A percentile compares a stretch with the other conserved stretches of the same genome.
Evolutionary conservation across 2,888 invertebrate species (phyloP).

Genomic region (Ceramica pisi): DNA sequence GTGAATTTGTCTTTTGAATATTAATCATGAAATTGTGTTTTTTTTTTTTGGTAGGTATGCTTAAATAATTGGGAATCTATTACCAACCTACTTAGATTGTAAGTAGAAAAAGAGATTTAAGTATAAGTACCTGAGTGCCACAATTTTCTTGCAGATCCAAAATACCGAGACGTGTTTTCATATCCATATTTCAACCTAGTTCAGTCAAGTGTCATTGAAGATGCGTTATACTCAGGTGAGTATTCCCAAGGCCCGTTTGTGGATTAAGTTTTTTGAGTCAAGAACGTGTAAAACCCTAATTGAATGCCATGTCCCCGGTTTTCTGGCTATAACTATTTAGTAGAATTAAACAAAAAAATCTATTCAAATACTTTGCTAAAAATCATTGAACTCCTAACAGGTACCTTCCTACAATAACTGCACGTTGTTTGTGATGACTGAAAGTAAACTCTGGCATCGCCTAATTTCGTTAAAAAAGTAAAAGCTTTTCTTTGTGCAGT

Average conservation of each 20-base stretch:
- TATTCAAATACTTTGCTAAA: neutral
- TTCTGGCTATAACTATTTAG: too few relatives aligned
- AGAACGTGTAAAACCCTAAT: neutral
- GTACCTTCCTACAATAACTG: conserved; percentile 1
- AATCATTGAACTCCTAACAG: neutral
- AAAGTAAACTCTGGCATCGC: neutral
- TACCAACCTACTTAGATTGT: too few relatives aligned
- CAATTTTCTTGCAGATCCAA: conserved; percentile 82
- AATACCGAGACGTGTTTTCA: conserved; percentile 89
- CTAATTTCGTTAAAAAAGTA: neutral
- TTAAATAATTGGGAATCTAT: too few relatives aligned
- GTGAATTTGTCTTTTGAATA: neutral
- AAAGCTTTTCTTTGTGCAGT: neutral
- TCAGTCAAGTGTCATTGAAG: conserved; percentile 93
- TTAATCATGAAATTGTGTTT: too few relatives aligned
- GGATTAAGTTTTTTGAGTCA: too few relatives aligned
- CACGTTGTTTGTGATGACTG: neutral
- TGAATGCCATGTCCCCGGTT: neutral
- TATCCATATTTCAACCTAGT: conserved; percentile 93
- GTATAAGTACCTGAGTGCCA: neutral
- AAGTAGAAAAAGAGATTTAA: neutral
- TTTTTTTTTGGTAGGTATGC: too few relatives aligned
- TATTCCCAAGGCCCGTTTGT: too few relatives aligned
- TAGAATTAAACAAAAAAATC: neutral
- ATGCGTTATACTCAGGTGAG: conserved; percentile 92